Percentiles rank a stretch among this genome's conserved stretches.
Evolutionary conservation across 2,113 vertebrate species (phyloP).

Genomic region (Pachycephala philippinensis): DNA sequence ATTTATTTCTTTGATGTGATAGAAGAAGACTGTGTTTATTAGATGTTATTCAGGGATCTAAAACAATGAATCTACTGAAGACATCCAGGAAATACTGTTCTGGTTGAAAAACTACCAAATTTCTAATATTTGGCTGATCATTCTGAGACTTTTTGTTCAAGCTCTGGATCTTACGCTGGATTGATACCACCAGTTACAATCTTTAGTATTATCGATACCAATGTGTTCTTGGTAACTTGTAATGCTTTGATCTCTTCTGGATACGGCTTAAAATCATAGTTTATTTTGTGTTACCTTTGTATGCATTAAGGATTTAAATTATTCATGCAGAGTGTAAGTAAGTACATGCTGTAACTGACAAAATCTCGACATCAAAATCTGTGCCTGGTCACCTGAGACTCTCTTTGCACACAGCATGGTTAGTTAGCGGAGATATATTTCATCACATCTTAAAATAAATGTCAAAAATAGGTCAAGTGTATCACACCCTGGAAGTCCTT

Average conservation of each 20-base stretch:
- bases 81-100: neutral
- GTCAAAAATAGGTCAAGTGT: constrained; percentile 5
- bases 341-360: neutral
- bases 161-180: neutral
- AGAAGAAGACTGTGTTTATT: neutral
- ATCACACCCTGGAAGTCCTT: neutral
- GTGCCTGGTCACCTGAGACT: neutral
- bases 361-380: neutral
- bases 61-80: neutral
- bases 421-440: neutral
- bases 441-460: neutral
- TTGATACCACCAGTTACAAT: neutral
- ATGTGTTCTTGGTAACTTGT: neutral
- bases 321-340: neutral
- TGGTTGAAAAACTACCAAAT: neutral
- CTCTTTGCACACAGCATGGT: neutral
- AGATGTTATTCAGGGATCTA: neutral
- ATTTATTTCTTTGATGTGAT: neutral
- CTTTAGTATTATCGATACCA: neutral
- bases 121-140: neutral
- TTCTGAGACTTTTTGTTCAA: neutral
- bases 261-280: neutral
- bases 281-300: neutral
- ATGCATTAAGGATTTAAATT: neutral
- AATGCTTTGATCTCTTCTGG: neutral